Conservation (phyloP, 2,888 invertebrate species). For the Nemoura dubitans region DNA sequence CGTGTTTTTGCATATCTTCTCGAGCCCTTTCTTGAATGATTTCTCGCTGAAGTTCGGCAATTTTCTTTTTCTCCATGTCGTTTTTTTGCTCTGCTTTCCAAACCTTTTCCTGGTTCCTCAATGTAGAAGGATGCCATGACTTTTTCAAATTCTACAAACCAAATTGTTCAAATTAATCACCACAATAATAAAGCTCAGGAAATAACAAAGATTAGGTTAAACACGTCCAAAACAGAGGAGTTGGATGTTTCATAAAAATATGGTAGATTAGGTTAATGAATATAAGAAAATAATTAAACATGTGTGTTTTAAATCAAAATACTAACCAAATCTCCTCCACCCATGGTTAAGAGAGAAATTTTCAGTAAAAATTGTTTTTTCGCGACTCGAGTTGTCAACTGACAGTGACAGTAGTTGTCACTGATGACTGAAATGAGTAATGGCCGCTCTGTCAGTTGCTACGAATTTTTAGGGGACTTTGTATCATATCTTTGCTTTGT, state of each 20-base stretch:
- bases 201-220: neutral
- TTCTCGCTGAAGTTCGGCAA: conserved; percentile 74
- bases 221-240: neutral
- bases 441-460: neutral
- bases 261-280: neutral
- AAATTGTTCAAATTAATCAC: neutral
- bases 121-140: conserved; percentile 81
- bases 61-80: conserved; percentile 73
- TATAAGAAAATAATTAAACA: neutral
- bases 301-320: neutral
- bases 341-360: neutral
- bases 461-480: too few species aligned
- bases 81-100: conserved; percentile 82
- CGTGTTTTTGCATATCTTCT: conserved; percentile 71
- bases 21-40: conserved; percentile 72
- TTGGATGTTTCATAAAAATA: neutral
- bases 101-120: conserved; percentile 80
- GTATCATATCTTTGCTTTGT: too few species aligned
- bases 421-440: neutral
- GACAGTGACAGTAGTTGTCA: neutral
- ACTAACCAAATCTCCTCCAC: conserved; percentile 38
- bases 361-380: neutral
- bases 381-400: neutral
- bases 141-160: conserved; percentile 74
- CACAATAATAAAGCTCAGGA: neutral